Percentiles rank a stretch among this genome's conserved stretches.
Conservation (phyloP, 2,888 invertebrate genomes). For the Brachyopa scutellaris region DNA sequence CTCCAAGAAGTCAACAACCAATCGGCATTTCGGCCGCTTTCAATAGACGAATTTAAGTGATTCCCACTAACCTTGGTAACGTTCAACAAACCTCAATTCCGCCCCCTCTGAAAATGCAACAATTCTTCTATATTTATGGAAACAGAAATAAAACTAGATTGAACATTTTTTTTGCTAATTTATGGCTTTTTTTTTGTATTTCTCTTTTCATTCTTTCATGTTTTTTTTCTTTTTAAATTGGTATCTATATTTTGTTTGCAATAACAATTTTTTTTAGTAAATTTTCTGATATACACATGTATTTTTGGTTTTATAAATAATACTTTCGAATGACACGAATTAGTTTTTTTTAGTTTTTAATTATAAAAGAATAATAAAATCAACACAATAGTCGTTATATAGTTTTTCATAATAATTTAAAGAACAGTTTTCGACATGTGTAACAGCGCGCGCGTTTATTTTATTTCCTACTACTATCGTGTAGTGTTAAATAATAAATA, state of each 20-base stretch:
- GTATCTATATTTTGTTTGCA: conserved; percentile 44
- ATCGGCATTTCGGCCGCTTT: background rate
- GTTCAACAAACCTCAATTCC: background rate
- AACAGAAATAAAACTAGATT: conserved; percentile 44
- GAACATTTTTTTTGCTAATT: conserved; percentile 56
- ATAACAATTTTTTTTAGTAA: conserved; percentile 55
- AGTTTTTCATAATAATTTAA: conserved; percentile 37
- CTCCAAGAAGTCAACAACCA: background rate
- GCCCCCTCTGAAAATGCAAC: conserved; percentile 4
- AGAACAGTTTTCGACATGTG: conserved; percentile 45
- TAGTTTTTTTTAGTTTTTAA: conserved; percentile 20
- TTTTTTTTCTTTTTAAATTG: background rate
- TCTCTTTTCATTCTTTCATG: conserved; percentile 20
- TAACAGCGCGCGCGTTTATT: conserved; percentile 48
- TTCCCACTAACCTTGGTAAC: conserved; percentile 10
- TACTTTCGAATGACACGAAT: conserved; percentile 64
- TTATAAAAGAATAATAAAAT: conserved; percentile 42
- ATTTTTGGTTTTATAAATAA: conserved; percentile 61
- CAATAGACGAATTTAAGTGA: conserved; percentile 5
- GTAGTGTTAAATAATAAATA: conserved; percentile 64
- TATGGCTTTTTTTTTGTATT: conserved; percentile 62
- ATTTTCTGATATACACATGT: conserved; percentile 34
- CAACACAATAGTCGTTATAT: conserved; percentile 52
- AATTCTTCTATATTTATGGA: background rate
- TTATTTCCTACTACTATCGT: conserved; percentile 20